phyloP scores from a whole-genome alignment of 2,113 vertebrate genomes.

The Probosciger aterrimus region DNA sequence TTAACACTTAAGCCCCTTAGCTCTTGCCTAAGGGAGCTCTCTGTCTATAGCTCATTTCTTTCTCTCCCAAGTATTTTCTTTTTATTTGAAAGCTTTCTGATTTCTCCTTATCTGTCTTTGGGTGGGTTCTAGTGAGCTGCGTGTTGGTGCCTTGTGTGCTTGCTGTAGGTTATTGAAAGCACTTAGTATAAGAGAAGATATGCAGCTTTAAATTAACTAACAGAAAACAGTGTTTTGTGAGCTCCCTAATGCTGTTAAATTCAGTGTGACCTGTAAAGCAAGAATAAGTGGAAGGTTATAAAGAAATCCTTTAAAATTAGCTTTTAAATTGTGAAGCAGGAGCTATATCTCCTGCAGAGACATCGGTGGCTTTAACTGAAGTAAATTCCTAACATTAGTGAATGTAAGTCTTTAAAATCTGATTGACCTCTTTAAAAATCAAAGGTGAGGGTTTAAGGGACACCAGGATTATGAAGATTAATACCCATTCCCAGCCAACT shows the following conservation, averaged over 20 bases:
- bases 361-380: not conserved
- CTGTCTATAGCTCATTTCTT: not conserved
- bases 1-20: not conserved
- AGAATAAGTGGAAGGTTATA: not conserved
- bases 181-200: not conserved
- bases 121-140: not conserved
- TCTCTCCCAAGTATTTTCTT: not conserved
- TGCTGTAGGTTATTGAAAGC: not conserved
- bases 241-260: not conserved
- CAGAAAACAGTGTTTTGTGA: not conserved
- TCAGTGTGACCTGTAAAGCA: not conserved
- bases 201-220: not conserved
- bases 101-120: not conserved
- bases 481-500: slow-evolving; percentile 46
- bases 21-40: not conserved
- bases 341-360: not conserved
- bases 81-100: not conserved
- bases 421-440: slow-evolving; percentile 58
- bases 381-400: slow-evolving; percentile 47
- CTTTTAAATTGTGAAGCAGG: slow-evolving; percentile 14
- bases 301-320: not conserved
- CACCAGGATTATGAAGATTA: slow-evolving; percentile 66
- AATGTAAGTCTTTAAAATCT: slow-evolving; percentile 50
- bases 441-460: slow-evolving; percentile 54
- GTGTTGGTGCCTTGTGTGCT: not conserved